Percentiles rank a stretch among this genome's conserved stretches.
Conservation (phyloP, 2,113 vertebrate genomes). For the Rhineura floridana region DNA sequence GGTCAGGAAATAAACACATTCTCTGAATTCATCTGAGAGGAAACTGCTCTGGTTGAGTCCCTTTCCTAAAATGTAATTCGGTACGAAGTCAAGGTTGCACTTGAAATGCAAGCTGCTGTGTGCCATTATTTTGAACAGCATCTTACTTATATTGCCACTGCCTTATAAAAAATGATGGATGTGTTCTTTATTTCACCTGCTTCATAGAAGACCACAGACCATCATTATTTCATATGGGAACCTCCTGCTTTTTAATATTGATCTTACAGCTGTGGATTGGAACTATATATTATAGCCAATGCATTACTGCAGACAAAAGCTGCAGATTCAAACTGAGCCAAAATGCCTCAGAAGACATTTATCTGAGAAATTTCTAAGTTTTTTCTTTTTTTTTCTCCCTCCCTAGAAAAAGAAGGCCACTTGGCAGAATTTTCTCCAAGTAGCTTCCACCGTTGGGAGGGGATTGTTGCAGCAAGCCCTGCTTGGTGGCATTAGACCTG, state of each 20-base stretch:
- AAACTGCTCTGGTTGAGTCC: neutral
- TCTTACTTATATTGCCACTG: neutral
- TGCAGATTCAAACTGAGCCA: neutral
- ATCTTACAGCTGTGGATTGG: neutral
- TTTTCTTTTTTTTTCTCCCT: no score
- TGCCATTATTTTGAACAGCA: neutral
- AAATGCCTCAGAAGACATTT: no score
- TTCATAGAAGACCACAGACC: neutral
- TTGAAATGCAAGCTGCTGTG: neutral
- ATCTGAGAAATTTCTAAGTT: no score
- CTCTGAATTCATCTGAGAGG: slow-evolving; percentile 8
- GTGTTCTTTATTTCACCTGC: neutral
- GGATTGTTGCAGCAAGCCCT: no score
- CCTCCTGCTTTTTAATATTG: neutral
- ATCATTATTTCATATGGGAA: neutral
- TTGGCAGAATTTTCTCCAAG: no score
- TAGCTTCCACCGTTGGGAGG: no score
- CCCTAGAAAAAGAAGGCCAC: no score
- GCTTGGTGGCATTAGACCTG: neutral
- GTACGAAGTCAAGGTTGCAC: neutral
- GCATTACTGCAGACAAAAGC: neutral
- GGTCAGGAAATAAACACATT: neutral
- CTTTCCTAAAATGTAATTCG: neutral
- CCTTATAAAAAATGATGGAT: neutral
- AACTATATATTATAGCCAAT: neutral